phyloP scores from a whole-genome alignment of 2,888 invertebrate species.

The Nycteola revayana region DNA sequence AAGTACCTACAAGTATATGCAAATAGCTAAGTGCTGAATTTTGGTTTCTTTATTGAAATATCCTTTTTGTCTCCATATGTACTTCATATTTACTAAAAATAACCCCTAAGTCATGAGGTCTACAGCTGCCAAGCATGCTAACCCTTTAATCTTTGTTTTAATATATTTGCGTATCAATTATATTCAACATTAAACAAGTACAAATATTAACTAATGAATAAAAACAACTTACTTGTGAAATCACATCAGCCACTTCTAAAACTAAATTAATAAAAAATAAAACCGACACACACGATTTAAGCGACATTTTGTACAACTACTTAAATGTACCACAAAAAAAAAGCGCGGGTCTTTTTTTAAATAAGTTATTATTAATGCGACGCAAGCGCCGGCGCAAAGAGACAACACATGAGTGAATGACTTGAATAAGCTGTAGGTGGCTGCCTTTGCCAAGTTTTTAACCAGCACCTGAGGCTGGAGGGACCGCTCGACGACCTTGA shows the following conservation, averaged over 20 bases:
- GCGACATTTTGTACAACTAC: conserved; percentile 21
- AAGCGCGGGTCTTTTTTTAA: no score
- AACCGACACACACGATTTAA: conserved; percentile 43
- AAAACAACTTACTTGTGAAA: conserved; percentile 57
- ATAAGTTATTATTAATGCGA: background rate
- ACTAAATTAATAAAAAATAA: conserved; percentile 52
- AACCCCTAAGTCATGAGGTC: no score
- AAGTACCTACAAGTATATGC: no score
- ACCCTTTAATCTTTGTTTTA: no score
- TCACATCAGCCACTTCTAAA: conserved; percentile 52
- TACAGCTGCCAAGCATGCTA: no score
- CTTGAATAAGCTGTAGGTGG: conserved; percentile 1
- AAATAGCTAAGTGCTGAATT: no score
- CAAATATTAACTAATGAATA: no score
- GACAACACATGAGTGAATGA: conserved; percentile 26
- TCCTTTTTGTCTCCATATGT: no score
- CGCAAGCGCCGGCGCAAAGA: conserved; percentile 24
- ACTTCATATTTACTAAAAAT: no score
- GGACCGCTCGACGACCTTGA: conserved; percentile 60
- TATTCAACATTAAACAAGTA: no score
- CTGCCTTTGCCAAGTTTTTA: background rate
- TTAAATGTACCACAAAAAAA: conserved; percentile 14
- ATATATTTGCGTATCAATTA: no score
- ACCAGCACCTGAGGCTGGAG: conserved; percentile 27
- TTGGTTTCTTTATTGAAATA: no score